Evolutionary conservation across 2,888 invertebrate genomes (phyloP), one percentile per base, ranked within the genome.

Genomic region (Caenorhabditis becei): DNA sequence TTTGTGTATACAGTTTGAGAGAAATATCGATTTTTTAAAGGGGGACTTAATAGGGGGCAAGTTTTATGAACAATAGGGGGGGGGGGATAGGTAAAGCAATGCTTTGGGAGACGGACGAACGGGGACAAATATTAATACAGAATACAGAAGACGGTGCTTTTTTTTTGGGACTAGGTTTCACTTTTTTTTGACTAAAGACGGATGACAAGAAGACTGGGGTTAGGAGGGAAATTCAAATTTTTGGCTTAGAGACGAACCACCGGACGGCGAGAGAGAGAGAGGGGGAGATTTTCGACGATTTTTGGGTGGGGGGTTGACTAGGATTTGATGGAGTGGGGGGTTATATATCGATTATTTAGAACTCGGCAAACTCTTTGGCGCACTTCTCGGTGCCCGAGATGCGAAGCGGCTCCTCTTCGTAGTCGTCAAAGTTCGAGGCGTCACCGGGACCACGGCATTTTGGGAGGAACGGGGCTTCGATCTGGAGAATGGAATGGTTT

Each of bases 341-440:
- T 14, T 10, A 41, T 16, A 41, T 41, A 14, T 10, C 8, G 16
- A 41, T 11, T 16, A n/a, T 14, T 59, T 84, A 93, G 91, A 99
- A 99, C 93, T 99, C 98, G 89, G 97, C 97, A 93, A 99, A 99
- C 93, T 99, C 99, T 94, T 97, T 98, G 92, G 97, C 96, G 94
- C 98, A 99, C 94, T 98, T 97, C 93, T 99, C 99, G 88, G 97
- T 96, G 86, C 97, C 96, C 89, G 97, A 97, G 93, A 99, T 98
- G 93, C 97, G 95, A 91, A 99, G 94, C 85, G 97, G 95, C 93
- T 99, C 99, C 93, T 99, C 99, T 93, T 99, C 99, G 92, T 99
- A 99, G 92, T 99, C 99, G 92, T 99, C 99, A 92, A 99, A 99
- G 94, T 99, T 99, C 93, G 97, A 97, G 79, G 98, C 97, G 93